Evolutionary conservation across 2,113 vertebrate genomes (phyloP).

Genomic region (Girardinichthys multiradiatus): DNA sequence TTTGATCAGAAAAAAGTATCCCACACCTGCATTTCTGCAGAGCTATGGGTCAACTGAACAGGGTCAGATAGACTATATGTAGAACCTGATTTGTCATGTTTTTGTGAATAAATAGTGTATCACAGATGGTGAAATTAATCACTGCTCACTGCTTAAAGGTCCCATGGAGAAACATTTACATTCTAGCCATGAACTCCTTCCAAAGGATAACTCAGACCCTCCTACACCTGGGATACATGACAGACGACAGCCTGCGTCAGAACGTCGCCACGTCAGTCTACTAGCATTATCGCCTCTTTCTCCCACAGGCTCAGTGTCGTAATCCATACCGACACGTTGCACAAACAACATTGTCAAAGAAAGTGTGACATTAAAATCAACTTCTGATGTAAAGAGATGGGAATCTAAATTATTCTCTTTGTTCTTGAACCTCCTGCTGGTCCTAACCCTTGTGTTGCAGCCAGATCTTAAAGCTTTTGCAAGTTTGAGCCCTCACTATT

Average conservation of each 20-base stretch:
- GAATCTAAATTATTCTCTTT: constrained; percentile 10
- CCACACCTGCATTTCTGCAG: neutral
- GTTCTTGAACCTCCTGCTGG: neutral
- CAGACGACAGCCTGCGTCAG: constrained; percentile 36
- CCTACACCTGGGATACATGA: constrained; percentile 19
- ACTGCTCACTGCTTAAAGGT: neutral
- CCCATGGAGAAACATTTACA: neutral
- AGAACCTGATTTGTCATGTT: neutral
- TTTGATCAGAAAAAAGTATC: neutral
- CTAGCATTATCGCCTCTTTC: constrained; percentile 24
- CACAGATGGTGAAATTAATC: neutral
- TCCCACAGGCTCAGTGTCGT: constrained; percentile 31
- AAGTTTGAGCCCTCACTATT: neutral
- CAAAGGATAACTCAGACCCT: constrained; percentile 7
- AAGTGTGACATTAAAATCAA: neutral
- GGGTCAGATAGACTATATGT: neutral
- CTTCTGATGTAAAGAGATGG: neutral
- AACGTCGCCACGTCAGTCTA: constrained; percentile 28
- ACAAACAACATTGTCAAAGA: neutral
- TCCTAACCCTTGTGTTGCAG: neutral
- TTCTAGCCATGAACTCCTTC: neutral
- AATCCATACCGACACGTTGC: constrained; percentile 23
- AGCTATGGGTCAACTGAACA: neutral
- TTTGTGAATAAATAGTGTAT: neutral
- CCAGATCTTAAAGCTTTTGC: constrained; percentile 19